Base-by-base conservation (phyloP, 2,888 invertebrate genomes). In the Atrina japonica region DNA sequence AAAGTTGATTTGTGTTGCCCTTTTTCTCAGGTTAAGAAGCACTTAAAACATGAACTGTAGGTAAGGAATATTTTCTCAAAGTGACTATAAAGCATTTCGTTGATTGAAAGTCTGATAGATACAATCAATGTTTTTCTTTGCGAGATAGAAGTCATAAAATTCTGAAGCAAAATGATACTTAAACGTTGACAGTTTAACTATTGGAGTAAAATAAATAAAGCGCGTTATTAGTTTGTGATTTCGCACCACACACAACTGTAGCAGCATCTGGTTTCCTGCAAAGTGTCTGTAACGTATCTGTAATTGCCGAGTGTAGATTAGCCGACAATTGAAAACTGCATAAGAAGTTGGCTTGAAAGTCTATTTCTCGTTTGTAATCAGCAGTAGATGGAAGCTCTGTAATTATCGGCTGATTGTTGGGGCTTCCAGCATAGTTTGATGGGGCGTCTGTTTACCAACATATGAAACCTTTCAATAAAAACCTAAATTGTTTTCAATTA, bases 401-500 rank as follows among this genome's bases (percentile, higher is more conserved):
- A 67, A 60, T 67, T 59, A 47, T 59, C 66, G 55, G 59, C 43
- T 67, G 66, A 67, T 23, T 40, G 40, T 59, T 40, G 41, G n/a
- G 25, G 41, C 58, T 41, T 25, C 41, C 41, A 59, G 40, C 58
- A n/a, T 25, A 30, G 41, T 45, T 40, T 25, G 29, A 25, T 21
- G 55, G 53, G 18, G 68, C 23, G 61, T 45, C 18, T 61, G 49
- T 68, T 61, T 68, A 68, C 61, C 60, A 60, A 68, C 68, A 68
- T 53, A 18, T 43, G 35, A 35, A 21, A 30, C 35, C 47, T 43
- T 61, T 55, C 60, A 55, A 61, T 68, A 68, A 68, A 35, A 68
- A 55, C 61, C 60, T 47, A 68, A 68, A 68, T 68, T 61, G 68
- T 53, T 68, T 61, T 68, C 68, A 68, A 68, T 68, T 68, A 68